phyloP scores from a whole-genome alignment of 2,888 invertebrate species.

The Ptychoptera contaminata region DNA sequence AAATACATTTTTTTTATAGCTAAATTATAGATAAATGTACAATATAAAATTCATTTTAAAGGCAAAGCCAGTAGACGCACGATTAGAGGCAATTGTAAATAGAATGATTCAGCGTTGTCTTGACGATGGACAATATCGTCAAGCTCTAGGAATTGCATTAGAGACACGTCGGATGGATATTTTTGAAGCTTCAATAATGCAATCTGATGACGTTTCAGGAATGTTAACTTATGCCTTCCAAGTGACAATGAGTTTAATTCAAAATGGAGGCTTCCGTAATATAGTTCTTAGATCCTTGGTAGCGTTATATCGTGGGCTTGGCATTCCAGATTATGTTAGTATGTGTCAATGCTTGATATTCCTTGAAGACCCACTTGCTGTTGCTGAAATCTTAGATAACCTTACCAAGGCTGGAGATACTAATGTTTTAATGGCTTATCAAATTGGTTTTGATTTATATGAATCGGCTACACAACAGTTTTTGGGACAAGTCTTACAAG shows the following conservation, averaged over 20 bases:
- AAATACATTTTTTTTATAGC: background rate
- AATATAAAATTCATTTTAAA: background rate
- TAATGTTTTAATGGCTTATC: conserved; percentile 89
- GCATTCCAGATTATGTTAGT: conserved; percentile 91
- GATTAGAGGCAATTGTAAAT: conserved; percentile 86
- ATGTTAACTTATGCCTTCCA: conserved; percentile 93
- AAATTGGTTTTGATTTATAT: conserved; percentile 97
- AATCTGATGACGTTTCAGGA: conserved; percentile 75
- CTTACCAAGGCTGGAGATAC: conserved; percentile 65
- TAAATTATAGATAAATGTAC: background rate
- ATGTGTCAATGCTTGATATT: conserved; percentile 98
- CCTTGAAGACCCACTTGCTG: conserved; percentile 82
- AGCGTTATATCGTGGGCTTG: conserved; percentile 72
- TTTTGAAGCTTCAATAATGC: conserved; percentile 80
- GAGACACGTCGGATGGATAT: conserved; percentile 97
- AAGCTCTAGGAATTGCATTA: conserved; percentile 88
- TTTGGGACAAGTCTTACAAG: conserved; percentile 70
- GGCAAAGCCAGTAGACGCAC: conserved; percentile 56
- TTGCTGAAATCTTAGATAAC: conserved; percentile 84
- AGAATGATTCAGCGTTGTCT: conserved; percentile 94
- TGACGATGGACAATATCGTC: conserved; percentile 86
- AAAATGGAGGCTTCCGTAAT: conserved; percentile 85
- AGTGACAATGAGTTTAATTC: conserved; percentile 91
- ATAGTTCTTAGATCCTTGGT: conserved; percentile 80
- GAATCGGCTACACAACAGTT: conserved; percentile 99